phyloP scores from a whole-genome alignment of 2,888 invertebrate species.

The Ochropleura plecta region DNA sequence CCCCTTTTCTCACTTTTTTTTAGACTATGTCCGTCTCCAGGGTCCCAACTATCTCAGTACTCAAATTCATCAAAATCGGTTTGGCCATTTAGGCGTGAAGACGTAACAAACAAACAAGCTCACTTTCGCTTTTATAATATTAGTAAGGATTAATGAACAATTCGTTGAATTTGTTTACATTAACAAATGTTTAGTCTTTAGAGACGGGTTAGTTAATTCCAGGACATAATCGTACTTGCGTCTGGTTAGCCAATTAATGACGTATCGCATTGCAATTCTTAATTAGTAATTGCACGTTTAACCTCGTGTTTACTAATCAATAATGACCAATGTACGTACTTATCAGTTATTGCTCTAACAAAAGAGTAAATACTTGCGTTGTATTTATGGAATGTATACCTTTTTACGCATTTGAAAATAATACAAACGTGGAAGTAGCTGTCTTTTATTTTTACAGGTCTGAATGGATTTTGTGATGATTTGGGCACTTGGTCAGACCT shows the following conservation, averaged over 20 bases:
- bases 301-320: constrained; percentile 37
- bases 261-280: constrained; percentile 32
- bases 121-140: too few relatives aligned
- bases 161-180: neutral
- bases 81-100: too few relatives aligned
- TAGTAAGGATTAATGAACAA: too few relatives aligned
- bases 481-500: neutral
- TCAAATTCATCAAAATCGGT: too few relatives aligned
- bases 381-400: constrained; percentile 15
- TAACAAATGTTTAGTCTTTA: neutral
- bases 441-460: neutral
- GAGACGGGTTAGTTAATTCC: neutral
- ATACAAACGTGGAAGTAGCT: neutral
- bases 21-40: too few relatives aligned
- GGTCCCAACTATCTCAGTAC: too few relatives aligned
- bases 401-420: neutral
- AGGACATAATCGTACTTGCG: constrained; percentile 18
- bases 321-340: constrained; percentile 13
- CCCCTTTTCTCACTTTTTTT: too few relatives aligned
- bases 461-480: neutral
- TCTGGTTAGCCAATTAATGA: constrained; percentile 24
- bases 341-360: constrained; percentile 30
- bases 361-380: constrained; percentile 6
- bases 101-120: too few relatives aligned
- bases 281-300: constrained; percentile 46